Evolutionary conservation across 2,113 vertebrate genomes (phyloP).

Genomic region (Mormyrus lacerda): DNA sequence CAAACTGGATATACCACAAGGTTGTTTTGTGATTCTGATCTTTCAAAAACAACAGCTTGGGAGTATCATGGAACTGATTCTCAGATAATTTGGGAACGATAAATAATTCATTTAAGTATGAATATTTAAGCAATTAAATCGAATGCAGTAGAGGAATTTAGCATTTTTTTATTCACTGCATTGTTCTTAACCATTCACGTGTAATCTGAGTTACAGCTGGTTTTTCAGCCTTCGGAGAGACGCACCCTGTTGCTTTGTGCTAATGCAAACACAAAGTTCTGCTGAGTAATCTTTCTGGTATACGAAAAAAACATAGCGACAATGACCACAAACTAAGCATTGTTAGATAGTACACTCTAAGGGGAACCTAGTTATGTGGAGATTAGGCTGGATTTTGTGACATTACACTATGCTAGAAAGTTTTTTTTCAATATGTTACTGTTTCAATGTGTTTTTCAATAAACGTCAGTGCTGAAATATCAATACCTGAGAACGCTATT

Average conservation of each 20-base stretch:
- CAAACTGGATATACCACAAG: conserved; percentile 40
- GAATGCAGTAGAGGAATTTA: not conserved
- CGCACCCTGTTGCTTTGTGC: conserved; percentile 37
- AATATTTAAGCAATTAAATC: not conserved
- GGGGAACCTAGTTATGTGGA: not conserved
- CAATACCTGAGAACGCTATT: not conserved
- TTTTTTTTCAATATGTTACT: not conserved
- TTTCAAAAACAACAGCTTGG: conserved; percentile 26
- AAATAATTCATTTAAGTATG: not conserved
- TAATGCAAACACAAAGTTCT: conserved; percentile 26
- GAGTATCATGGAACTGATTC: not conserved
- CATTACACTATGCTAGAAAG: not conserved
- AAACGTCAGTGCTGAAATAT: not conserved
- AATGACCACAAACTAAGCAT: not conserved
- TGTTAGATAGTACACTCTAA: not conserved
- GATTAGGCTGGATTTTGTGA: not conserved
- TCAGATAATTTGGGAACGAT: not conserved
- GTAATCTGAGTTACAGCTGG: conserved; percentile 25
- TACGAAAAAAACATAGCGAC: not conserved
- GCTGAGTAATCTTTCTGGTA: conserved; percentile 21
- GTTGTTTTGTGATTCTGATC: conserved; percentile 23
- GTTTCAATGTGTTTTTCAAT: not conserved
- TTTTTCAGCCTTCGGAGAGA: conserved; percentile 25
- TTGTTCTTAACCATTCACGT: conserved; percentile 12
- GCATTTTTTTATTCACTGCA: not conserved